Conservation (phyloP, 1,140 invertebrate species). For the Linepithema humile region DNA sequence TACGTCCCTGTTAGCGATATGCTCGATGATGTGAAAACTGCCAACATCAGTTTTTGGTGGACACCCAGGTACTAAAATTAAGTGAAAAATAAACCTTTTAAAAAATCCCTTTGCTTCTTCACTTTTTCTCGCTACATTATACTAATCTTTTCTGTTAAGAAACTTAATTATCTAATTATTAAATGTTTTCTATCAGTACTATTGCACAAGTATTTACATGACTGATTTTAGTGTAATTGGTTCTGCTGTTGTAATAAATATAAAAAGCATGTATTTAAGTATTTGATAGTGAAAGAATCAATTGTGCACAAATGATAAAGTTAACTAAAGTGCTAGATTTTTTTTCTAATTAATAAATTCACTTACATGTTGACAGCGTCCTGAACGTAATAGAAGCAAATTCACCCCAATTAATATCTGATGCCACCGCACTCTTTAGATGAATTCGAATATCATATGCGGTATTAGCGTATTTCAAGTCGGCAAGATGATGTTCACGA, state of each 20-base stretch:
- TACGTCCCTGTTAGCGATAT: slow-evolving; percentile 84
- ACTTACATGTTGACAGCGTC: slow-evolving; percentile 86
- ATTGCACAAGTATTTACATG: no score
- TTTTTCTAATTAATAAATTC: not conserved
- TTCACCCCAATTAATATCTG: slow-evolving; percentile 86
- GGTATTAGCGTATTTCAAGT: slow-evolving; percentile 87
- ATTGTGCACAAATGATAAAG: no score
- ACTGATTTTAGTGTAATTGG: no score
- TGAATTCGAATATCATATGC: slow-evolving; percentile 89
- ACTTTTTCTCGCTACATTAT: no score
- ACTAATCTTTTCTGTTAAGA: no score
- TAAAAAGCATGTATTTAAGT: not conserved
- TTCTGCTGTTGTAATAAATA: not conserved
- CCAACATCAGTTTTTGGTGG: slow-evolving; percentile 87
- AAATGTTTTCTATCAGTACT: no score
- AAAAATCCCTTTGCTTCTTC: no score
- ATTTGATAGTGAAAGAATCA: no score
- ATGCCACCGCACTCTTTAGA: slow-evolving; percentile 84
- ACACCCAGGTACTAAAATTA: slow-evolving; percentile 83
- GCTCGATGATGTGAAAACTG: slow-evolving; percentile 86
- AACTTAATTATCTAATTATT: no score
- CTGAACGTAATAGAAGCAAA: slow-evolving; percentile 85
- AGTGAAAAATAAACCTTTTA: no score
- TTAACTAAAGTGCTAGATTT: no score
- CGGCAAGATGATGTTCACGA: slow-evolving; percentile 86